Evolutionary conservation across 92 coral and sea anemone genomes (phyloP).

Genomic region (Parazoanthus atlanticus): DNA sequence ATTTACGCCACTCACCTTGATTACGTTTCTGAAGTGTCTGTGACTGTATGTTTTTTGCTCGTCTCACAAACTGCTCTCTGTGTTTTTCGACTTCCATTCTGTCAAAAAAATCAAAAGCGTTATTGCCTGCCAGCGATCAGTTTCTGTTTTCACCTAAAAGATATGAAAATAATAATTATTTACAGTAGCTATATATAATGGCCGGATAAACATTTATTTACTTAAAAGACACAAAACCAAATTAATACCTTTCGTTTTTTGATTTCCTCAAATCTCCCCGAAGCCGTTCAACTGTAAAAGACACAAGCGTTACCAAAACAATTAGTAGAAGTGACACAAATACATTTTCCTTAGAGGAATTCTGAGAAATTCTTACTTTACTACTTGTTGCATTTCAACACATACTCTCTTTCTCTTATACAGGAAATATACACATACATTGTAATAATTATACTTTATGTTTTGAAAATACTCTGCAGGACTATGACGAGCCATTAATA

Average conservation of each 20-base stretch:
- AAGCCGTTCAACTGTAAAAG: slow-evolving; percentile 57
- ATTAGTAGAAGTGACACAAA: background rate
- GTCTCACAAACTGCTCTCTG: slow-evolving; percentile 81
- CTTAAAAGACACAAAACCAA: too few relatives aligned
- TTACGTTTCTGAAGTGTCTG: slow-evolving; percentile 88
- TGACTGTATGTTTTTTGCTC: slow-evolving; percentile 89
- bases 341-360: background rate
- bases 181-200: too few relatives aligned
- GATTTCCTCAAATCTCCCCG: slow-evolving; percentile 80
- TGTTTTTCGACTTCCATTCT: slow-evolving; percentile 51
- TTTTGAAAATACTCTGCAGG: too few relatives aligned
- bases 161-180: background rate
- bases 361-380: too few relatives aligned
- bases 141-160: background rate
- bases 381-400: background rate
- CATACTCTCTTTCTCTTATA: background rate
- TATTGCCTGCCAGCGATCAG: background rate
- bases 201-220: background rate
- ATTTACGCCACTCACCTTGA: slow-evolving; percentile 66
- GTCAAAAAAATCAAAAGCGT: background rate
- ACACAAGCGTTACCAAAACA: background rate
- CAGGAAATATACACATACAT: background rate
- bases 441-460: background rate
- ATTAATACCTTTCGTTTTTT: slow-evolving; percentile 54
- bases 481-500: too few relatives aligned